Conservation (phyloP, 2,888 invertebrate genomes). For the Plutella xylostella region DNA sequence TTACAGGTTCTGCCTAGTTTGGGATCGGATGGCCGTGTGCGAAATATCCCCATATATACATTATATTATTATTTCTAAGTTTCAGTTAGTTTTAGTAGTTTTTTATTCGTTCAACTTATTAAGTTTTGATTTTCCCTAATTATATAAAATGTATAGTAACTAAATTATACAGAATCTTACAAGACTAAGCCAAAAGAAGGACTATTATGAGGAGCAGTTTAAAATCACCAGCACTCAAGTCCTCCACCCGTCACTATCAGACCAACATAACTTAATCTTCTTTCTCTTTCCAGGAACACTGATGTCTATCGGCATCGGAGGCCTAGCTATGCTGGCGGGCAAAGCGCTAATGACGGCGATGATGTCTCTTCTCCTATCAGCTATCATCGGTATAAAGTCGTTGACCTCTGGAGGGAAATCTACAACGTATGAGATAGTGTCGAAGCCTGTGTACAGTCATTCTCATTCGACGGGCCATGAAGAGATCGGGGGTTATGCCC, state of each 20-base stretch:
- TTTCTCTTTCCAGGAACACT: slow-evolving; percentile 68
- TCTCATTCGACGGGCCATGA: slow-evolving; percentile 72
- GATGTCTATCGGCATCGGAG: slow-evolving; percentile 80
- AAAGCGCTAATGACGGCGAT: slow-evolving; percentile 87
- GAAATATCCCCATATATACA: too few relatives aligned
- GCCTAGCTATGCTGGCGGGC: slow-evolving; percentile 81
- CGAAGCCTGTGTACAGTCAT: slow-evolving; percentile 82
- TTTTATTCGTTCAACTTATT: neutral
- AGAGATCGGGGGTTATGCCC: slow-evolving; percentile 66
- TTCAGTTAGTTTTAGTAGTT: neutral
- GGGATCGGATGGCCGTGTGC: too few relatives aligned
- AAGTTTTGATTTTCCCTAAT: too few relatives aligned
- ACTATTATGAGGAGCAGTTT: too few relatives aligned
- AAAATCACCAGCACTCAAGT: too few relatives aligned
- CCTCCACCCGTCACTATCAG: too few relatives aligned
- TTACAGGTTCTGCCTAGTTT: too few relatives aligned
- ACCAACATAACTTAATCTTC: neutral
- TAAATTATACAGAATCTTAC: too few relatives aligned
- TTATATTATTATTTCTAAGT: neutral
- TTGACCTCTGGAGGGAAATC: slow-evolving; percentile 77
- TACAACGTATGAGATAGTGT: slow-evolving; percentile 87
- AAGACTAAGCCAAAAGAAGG: too few relatives aligned
- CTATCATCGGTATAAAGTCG: slow-evolving; percentile 80
- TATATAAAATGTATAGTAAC: too few relatives aligned
- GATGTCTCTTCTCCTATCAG: slow-evolving; percentile 82